Conservation (phyloP, 2,888 invertebrate species). For the Ischnura elegans region DNA sequence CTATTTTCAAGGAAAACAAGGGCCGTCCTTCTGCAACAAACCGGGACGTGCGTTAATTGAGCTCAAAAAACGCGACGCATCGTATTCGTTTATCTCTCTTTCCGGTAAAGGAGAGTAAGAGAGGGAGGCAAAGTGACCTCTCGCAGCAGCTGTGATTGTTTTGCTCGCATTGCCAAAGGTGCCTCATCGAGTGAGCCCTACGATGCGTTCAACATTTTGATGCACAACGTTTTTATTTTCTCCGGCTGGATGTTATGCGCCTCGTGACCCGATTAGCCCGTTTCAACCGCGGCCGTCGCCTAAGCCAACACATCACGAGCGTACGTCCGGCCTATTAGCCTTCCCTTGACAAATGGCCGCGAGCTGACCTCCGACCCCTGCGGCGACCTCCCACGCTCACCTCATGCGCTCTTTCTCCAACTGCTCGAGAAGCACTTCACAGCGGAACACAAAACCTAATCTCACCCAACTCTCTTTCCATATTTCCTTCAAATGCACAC, state of each 20-base stretch:
- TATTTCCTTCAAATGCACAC: no score
- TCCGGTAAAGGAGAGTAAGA: no score
- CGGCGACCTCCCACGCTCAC: not conserved
- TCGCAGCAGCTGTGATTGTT: not conserved
- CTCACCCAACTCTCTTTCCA: not conserved
- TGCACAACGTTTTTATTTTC: slow-evolving; percentile 32
- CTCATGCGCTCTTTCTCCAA: not conserved
- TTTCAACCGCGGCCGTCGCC: slow-evolving; percentile 40
- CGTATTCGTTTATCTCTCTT: no score
- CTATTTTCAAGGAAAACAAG: no score
- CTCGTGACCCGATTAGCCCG: slow-evolving; percentile 50
- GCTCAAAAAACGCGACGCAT: no score
- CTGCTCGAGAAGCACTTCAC: not conserved
- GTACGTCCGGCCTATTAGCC: slow-evolving; percentile 25
- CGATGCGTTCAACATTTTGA: slow-evolving; percentile 57
- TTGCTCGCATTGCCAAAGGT: not conserved
- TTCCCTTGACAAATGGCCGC: slow-evolving; percentile 54
- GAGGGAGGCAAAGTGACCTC: not conserved
- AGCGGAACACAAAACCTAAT: not conserved
- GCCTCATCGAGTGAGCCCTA: not conserved
- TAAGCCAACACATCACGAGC: slow-evolving; percentile 44
- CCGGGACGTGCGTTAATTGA: no score
- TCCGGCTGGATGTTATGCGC: slow-evolving; percentile 44
- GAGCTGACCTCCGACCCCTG: not conserved
- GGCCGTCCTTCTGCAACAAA: no score